Evolutionary conservation across 1,140 invertebrate species (phyloP).

Genomic region (honey bee (Apis mellifera)): Amel_HAv3.1 CM009932.2:12870501-12871000

Average conservation of each 20-base stretch:
- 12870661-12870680: slow-evolving; percentile 61
- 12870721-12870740: slow-evolving; percentile 60
- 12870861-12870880: background rate
- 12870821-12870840: slow-evolving; percentile 21
- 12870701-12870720: slow-evolving; percentile 65
- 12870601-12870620: slow-evolving; percentile 23
- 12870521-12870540: slow-evolving; percentile 12
- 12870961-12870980: no score
- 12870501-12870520: background rate
- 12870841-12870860: slow-evolving; percentile 28
- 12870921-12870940: background rate
- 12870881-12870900: background rate
- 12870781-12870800: slow-evolving; percentile 22
- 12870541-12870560: slow-evolving; percentile 32
- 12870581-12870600: background rate
- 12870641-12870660: slow-evolving; percentile 39
- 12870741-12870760: slow-evolving; percentile 37
- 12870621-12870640: slow-evolving; percentile 13
- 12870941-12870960: background rate
- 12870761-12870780: background rate
- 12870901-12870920: background rate
- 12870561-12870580: background rate
- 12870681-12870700: slow-evolving; percentile 61
- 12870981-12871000: no score
- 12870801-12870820: slow-evolving; percentile 46